phyloP scores from a whole-genome alignment of 2,113 vertebrate species.

The Meriones unguiculatus region DNA sequence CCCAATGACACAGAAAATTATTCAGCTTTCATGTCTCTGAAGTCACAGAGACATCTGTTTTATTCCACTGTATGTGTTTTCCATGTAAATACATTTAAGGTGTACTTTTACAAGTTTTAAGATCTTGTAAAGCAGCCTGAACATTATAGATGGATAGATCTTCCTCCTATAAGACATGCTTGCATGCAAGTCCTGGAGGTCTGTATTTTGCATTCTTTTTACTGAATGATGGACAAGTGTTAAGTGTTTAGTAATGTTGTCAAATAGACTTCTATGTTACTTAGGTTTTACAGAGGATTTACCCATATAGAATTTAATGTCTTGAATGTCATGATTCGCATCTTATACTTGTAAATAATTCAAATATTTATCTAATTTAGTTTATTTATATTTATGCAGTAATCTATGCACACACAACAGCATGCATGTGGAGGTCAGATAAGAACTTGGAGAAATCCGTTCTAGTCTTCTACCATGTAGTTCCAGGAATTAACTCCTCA shows the following conservation, averaged over 20 bases:
- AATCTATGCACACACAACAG: not conserved
- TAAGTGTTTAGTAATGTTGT: constrained; percentile 25
- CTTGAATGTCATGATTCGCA: not conserved
- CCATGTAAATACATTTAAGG: not conserved
- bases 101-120: not conserved
- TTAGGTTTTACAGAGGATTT: constrained; percentile 37
- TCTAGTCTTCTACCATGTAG: not conserved
- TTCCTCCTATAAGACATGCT: not conserved
- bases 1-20: not conserved
- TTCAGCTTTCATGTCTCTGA: not conserved
- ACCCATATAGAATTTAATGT: not conserved
- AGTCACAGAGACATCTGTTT: not conserved
- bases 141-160: not conserved
- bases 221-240: not conserved
- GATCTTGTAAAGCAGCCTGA: not conserved
- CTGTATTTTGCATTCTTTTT: not conserved
- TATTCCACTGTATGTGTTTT: not conserved
- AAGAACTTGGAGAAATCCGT: not conserved
- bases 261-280: constrained; percentile 39
- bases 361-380: not conserved
- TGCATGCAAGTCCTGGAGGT: not conserved
- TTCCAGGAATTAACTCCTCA: not conserved
- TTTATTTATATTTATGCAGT: not conserved
- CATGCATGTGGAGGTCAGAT: not conserved
- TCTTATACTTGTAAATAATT: constrained; percentile 41